Conservation (phyloP, 2,113 vertebrate species). For the Otolemur garnettii region DNA sequence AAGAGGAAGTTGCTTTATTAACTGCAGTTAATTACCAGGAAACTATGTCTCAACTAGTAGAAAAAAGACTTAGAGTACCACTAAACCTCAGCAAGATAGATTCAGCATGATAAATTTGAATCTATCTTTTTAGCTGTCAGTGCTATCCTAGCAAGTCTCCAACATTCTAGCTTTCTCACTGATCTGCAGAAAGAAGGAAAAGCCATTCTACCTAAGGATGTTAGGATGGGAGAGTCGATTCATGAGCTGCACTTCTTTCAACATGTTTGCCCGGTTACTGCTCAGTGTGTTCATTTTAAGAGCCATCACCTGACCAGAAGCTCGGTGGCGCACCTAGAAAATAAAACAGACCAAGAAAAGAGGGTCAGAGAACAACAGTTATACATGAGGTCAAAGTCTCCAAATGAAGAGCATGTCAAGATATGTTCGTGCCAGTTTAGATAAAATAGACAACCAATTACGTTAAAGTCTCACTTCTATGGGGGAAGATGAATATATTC, state of each 20-base stretch:
- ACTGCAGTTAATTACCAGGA: constrained; percentile 65
- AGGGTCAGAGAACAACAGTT: constrained; percentile 22
- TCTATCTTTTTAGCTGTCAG: constrained; percentile 4
- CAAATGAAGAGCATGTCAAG: neutral
- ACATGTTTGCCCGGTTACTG: constrained; percentile 98
- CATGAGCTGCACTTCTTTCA: constrained; percentile 98
- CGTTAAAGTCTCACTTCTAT: neutral
- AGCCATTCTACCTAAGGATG: constrained; percentile 93
- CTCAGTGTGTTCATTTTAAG: constrained; percentile 99
- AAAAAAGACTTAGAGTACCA: constrained; percentile 21
- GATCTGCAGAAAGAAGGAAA: neutral
- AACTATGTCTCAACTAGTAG: constrained; percentile 45
- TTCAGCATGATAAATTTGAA: neutral
- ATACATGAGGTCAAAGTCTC: constrained; percentile 37
- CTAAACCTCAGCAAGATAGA: constrained; percentile 26
- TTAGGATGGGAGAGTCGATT: constrained; percentile 98
- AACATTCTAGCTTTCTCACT: neutral
- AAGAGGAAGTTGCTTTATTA: constrained; percentile 50
- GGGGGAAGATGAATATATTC: constrained; percentile 59
- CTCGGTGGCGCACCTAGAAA: constrained; percentile 94
- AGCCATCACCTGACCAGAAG: constrained; percentile 98
- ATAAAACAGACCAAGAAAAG: constrained; percentile 69
- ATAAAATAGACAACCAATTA: constrained; percentile 65
- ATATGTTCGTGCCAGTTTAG: constrained; percentile 35
- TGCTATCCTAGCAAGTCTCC: neutral